Base-by-base conservation (phyloP, 2,888 invertebrate genomes). In the Drosophila trichaetosa region DNA sequence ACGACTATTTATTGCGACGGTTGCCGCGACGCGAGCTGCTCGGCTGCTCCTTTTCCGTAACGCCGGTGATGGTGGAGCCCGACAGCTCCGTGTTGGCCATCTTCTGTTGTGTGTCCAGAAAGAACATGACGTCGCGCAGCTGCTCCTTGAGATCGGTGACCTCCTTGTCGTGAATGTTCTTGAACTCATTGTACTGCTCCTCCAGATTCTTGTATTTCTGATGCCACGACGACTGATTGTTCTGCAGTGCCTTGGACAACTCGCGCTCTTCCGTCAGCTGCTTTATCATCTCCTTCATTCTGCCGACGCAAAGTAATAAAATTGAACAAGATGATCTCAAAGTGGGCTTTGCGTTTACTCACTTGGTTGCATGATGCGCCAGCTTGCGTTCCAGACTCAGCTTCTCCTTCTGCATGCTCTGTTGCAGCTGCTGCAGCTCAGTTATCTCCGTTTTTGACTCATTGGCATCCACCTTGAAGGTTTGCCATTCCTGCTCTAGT, bases 71-170 rank as follows among this genome's bases (percentile, higher is more conserved):
- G 1, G 93, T 87, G 42, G 91, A 93, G 6, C 91, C 89, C 0
- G 89, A 91, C 56, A 93, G 80, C 71, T 93, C 93, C 0, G 93
- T 92, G 52, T 91, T 92, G 31, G 92, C 91, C 73, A 94, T 92
- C 73, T 92, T 91, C 57, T 87, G 91, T 91, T 97, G 97, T 1
- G 98, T 99, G 82, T 99, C 98, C 86, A 99, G 95, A 92, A 97
- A 99, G 94, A 99, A 98, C 98, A 99, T 98, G 57, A 99, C 95
- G 94, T 99, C 99, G 40, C 97, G 95, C 11, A 99, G 94, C 94
- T 99, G 98, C 87, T 99, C 99, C 80, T 96, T 96, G 36, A 99
- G 94, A 27, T 98, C 98, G 0, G 93, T 82, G n/a, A 98, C 94
- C 95, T 98, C 96, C 54, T 93, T 89, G 64, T 95, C 94, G 79